Evolutionary conservation across 1,140 invertebrate species (phyloP).

Genomic region (Drosophila orena): DNA sequence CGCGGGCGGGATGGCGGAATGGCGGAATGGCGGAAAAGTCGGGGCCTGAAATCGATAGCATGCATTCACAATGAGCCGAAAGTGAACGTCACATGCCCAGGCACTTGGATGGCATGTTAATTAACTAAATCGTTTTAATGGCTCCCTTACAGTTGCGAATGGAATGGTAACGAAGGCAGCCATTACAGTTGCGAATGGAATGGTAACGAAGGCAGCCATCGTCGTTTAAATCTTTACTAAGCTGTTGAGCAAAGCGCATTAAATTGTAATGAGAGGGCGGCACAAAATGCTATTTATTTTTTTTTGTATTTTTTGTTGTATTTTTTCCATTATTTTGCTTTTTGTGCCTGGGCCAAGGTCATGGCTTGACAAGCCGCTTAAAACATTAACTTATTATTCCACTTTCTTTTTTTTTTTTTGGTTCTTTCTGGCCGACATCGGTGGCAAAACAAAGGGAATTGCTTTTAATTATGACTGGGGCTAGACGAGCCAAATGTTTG

Average conservation of each 20-base stretch:
- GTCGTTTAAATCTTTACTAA: constrained; percentile 70
- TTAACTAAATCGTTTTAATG: constrained; percentile 61
- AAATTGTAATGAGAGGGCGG: constrained; percentile 73
- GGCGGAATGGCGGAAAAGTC: not conserved
- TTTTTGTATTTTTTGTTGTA: constrained; percentile 3
- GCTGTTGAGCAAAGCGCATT: constrained; percentile 73
- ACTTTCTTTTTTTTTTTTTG: constrained; percentile 2
- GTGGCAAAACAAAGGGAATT: constrained; percentile 33
- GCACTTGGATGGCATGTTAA: constrained; percentile 52
- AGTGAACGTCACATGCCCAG: constrained; percentile 5
- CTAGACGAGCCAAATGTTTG: constrained; percentile 61
- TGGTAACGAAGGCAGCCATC: constrained; percentile 1
- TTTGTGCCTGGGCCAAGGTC: constrained; percentile 55
- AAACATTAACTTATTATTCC: constrained; percentile 77
- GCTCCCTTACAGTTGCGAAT: not conserved
- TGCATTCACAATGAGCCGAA: constrained; percentile 48
- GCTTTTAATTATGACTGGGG: constrained; percentile 63
- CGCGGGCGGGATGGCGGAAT: not conserved
- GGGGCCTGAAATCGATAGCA: constrained; percentile 35
- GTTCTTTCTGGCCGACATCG: not conserved
- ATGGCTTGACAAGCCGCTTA: constrained; percentile 70
- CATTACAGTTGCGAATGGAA: not conserved
- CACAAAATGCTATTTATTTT: constrained; percentile 44
- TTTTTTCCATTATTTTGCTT: constrained; percentile 38
- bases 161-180: not conserved